Evolutionary conservation across 2,888 invertebrate species (phyloP).

Genomic region (Eugnorisma glareosa): DNA sequence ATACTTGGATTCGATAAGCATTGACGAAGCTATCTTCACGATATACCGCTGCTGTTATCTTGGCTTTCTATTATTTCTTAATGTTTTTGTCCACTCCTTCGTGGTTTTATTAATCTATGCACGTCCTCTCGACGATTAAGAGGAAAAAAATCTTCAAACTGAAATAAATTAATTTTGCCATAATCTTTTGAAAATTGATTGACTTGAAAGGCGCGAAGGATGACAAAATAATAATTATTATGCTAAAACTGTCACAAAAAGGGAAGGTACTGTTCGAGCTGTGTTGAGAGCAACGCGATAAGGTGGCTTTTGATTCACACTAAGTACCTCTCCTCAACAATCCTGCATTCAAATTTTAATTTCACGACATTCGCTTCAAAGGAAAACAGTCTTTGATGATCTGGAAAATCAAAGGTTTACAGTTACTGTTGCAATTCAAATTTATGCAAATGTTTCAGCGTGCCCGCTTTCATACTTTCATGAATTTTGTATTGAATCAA

Average conservation of each 20-base stretch:
- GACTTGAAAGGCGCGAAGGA: not conserved
- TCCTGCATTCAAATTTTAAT: slow-evolving; percentile 38
- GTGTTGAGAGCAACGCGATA: not conserved
- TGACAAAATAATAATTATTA: slow-evolving; percentile 12
- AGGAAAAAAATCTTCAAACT: not conserved
- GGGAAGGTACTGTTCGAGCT: slow-evolving; percentile 5
- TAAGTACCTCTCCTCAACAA: slow-evolving; percentile 25
- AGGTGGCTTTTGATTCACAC: slow-evolving; percentile 17
- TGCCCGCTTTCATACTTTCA: slow-evolving; percentile 24
- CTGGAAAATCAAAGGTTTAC: slow-evolving; percentile 54
- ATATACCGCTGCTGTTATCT: slow-evolving; percentile 14
- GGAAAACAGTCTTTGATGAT: slow-evolving; percentile 49
- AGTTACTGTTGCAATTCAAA: slow-evolving; percentile 57
- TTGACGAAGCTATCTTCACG: slow-evolving; percentile 34
- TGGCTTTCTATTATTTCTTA: slow-evolving; percentile 17
- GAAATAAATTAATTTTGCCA: not conserved
- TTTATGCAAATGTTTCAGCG: slow-evolving; percentile 56
- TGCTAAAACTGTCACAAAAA: slow-evolving; percentile 32
- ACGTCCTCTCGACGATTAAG: not conserved
- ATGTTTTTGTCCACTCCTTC: slow-evolving; percentile 1
- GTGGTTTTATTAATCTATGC: not conserved
- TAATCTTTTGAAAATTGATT: not conserved
- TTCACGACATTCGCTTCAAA: slow-evolving; percentile 53
- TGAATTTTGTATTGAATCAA: slow-evolving; percentile 33
- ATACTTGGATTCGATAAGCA: slow-evolving; percentile 52